Evolutionary conservation across 2,888 invertebrate genomes (phyloP).

Genomic region (Conus canariensis): DNA sequence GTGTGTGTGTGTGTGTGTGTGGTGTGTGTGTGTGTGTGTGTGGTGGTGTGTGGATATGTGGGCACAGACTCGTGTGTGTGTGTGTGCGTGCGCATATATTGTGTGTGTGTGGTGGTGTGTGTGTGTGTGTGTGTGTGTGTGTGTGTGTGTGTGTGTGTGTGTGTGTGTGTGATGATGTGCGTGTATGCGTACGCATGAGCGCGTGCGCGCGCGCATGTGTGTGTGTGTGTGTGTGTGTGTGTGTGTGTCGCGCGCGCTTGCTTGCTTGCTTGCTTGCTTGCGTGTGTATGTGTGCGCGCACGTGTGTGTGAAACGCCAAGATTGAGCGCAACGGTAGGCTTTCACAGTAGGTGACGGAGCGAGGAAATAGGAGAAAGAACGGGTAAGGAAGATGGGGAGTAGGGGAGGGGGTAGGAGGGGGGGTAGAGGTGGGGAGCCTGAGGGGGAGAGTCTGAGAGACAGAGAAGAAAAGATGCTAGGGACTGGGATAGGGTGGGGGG

Average conservation of each 20-base stretch:
- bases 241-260: no score
- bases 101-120: background rate
- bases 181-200: no score
- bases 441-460: background rate
- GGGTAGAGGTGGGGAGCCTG: background rate
- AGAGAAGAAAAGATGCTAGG: background rate
- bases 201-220: background rate
- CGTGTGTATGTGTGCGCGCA: background rate
- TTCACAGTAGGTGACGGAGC: no score
- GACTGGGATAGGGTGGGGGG: background rate
- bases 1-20: background rate
- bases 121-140: background rate
- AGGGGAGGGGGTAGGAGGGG: background rate
- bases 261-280: no score
- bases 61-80: background rate
- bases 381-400: background rate
- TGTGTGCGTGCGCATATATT: no score
- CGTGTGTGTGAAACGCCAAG: background rate
- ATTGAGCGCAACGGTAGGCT: no score
- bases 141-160: conserved; percentile 5
- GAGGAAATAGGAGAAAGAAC: no score
- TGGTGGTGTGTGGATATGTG: background rate
- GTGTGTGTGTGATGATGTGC: no score
- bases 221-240: background rate
- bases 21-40: conserved; percentile 14